A percentile compares a stretch with the other conserved stretches of the same genome.
Evolutionary conservation across 2,888 invertebrate species (phyloP).

Genomic region (Alsophila aescularia): DNA sequence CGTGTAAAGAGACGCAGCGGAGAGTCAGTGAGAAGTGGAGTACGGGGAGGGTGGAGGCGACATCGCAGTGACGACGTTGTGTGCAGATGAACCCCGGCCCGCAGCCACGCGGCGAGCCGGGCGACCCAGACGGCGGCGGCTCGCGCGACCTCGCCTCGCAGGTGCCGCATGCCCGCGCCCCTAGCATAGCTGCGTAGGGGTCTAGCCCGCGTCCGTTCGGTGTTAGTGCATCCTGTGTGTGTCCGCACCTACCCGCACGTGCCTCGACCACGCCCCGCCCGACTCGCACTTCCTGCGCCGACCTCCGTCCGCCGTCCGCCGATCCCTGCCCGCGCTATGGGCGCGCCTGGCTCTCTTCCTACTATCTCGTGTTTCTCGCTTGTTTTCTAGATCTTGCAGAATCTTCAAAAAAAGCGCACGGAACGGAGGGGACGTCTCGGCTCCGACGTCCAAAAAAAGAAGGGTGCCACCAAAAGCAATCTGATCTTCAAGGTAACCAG

Average conservation of each 20-base stretch:
- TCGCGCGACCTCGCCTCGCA: constrained; percentile 81
- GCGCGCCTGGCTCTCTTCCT: constrained; percentile 86
- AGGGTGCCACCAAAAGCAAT: constrained; percentile 98
- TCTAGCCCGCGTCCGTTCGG: constrained; percentile 76
- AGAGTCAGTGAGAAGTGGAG: constrained; percentile 83
- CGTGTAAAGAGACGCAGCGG: constrained; percentile 58
- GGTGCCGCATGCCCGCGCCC: constrained; percentile 72
- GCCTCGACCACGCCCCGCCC: constrained; percentile 60
- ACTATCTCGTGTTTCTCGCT: constrained; percentile 95
- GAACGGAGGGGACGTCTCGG: constrained; percentile 98
- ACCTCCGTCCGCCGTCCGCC: constrained; percentile 67
- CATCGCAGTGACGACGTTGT: constrained; percentile 79
- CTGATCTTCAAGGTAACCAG: constrained; percentile 99
- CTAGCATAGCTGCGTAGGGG: constrained; percentile 66
- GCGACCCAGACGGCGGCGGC: constrained; percentile 69
- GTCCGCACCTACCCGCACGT: constrained; percentile 61
- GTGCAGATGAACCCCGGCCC: constrained; percentile 83
- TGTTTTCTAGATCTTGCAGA: constrained; percentile 99
- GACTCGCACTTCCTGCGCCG: constrained; percentile 64
- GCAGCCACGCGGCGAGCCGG: constrained; percentile 79
- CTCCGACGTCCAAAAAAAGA: constrained; percentile 96
- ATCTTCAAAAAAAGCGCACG: constrained; percentile 99
- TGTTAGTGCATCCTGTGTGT: constrained; percentile 79
- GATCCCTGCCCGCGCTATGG: constrained; percentile 67
- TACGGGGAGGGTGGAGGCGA: constrained; percentile 73